These are phyloP conservation scores for Sceloporus undulatus DNA, from an alignment of 2,113 vertebrate species.

Conservation along the genomic window DNA sequence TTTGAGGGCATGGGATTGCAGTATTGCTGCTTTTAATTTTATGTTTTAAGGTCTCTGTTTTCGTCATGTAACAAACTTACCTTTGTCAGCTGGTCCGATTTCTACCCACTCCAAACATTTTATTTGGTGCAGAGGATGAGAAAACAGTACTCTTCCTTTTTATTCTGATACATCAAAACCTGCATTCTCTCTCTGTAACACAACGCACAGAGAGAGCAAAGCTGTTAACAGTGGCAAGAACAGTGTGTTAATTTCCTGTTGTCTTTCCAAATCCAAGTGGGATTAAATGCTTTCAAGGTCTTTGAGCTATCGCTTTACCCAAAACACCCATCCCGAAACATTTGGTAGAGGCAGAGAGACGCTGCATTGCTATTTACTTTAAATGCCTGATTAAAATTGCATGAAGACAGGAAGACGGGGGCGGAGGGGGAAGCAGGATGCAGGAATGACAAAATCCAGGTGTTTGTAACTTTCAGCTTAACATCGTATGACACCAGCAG, in stretches of 20 bases:
- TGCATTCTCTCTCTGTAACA: background rate
- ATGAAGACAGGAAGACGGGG: slow-evolving; percentile 89
- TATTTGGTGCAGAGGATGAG: slow-evolving; percentile 7
- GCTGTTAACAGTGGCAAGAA: slow-evolving; percentile 49
- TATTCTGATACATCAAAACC: background rate
- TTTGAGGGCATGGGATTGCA: no score
- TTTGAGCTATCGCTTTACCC: slow-evolving; percentile 84
- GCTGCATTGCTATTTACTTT: slow-evolving; percentile 89
- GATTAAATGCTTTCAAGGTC: slow-evolving; percentile 84
- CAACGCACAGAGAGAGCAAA: background rate
- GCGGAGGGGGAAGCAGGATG: slow-evolving; percentile 80
- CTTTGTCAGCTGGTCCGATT: no score
- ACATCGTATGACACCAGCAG: slow-evolving; percentile 67
- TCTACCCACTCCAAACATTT: background rate
- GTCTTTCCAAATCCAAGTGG: slow-evolving; percentile 77
- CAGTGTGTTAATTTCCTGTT: slow-evolving; percentile 75
- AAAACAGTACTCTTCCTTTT: slow-evolving; percentile 3
- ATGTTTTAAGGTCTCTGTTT: no score
- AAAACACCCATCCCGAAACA: slow-evolving; percentile 82
- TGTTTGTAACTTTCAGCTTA: slow-evolving; percentile 85
- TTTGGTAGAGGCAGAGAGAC: slow-evolving; percentile 80
- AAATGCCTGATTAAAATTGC: slow-evolving; percentile 92
- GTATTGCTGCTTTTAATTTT: no score
- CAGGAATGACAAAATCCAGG: slow-evolving; percentile 83
- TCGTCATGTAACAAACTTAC: no score